These are phyloP conservation scores for Schizopygopsis pylzovi DNA, from an alignment of 2,797 vertebrate genomes.

Conservation along the genomic window DNA sequence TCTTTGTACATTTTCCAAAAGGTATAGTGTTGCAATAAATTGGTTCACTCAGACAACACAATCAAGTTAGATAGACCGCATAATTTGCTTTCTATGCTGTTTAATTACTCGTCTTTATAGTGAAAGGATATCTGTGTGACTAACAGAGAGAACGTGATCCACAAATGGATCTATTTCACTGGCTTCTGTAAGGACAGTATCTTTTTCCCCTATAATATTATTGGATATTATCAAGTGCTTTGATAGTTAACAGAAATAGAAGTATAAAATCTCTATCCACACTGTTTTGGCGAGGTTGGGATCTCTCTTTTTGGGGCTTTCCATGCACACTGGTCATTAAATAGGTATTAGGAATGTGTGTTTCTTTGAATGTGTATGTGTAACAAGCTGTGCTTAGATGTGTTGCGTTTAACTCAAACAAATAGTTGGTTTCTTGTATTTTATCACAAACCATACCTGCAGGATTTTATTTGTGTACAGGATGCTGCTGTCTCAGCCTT, in stretches of 20 bases:
- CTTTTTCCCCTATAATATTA: neutral
- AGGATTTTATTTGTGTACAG: slow-evolving; percentile 12
- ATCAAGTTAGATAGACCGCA: slow-evolving; percentile 44
- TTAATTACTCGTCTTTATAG: slow-evolving; percentile 55
- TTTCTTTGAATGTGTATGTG: slow-evolving; percentile 21
- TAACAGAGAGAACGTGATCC: slow-evolving; percentile 36
- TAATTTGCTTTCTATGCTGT: slow-evolving; percentile 48
- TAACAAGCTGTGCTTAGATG: neutral
- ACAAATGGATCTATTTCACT: slow-evolving; percentile 23
- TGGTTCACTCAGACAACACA: slow-evolving; percentile 45
- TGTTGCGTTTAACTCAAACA: slow-evolving; percentile 9
- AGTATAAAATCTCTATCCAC: slow-evolving; percentile 26
- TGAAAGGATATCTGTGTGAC: slow-evolving; percentile 33
- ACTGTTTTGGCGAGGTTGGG: slow-evolving; percentile 28
- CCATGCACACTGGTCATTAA: slow-evolving; percentile 57
- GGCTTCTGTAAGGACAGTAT: neutral
- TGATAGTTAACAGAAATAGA: slow-evolving; percentile 20
- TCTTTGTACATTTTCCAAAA: slow-evolving; percentile 39
- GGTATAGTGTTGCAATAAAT: slow-evolving; percentile 56
- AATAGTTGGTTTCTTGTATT: slow-evolving; percentile 6
- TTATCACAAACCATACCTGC: slow-evolving; percentile 9
- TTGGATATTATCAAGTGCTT: slow-evolving; percentile 16
- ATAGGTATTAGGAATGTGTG: slow-evolving; percentile 55
- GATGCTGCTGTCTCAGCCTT: neutral
- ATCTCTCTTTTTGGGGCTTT: slow-evolving; percentile 48